Percentiles rank a stretch among this genome's conserved stretches.
phyloP scores from a whole-genome alignment of 2,797 vertebrate species.

The Numenius phaeopus region DNA sequence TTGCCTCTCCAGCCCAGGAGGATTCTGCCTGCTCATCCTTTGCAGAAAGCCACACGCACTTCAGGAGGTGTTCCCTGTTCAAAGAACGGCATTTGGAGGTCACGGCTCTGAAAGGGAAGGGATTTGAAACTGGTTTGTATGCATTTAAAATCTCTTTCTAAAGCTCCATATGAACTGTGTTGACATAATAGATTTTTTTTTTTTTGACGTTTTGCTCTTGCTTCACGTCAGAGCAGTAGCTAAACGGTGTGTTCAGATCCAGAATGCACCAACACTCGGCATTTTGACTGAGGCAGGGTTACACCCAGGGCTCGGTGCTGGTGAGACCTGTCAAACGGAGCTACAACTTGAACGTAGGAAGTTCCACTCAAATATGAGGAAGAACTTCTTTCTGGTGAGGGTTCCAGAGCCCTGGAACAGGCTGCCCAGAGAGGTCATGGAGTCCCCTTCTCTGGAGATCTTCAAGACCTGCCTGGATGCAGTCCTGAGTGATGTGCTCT shows the following conservation, averaged over 20 bases:
- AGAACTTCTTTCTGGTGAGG: too few species aligned
- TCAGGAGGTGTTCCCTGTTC: not conserved
- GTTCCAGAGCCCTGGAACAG: too few species aligned
- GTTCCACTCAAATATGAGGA: too few species aligned
- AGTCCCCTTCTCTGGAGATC: too few species aligned
- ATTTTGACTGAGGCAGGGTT: not conserved
- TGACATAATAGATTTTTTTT: not conserved
- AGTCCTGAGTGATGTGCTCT: too few species aligned
- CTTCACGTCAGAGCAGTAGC: not conserved
- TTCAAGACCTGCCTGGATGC: too few species aligned
- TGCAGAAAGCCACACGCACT: not conserved
- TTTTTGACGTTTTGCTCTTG: not conserved
- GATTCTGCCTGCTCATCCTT: not conserved
- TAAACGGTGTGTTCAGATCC: rapidly evolving
- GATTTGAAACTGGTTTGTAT: not conserved
- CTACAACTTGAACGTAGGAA: not conserved
- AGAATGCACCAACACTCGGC: not conserved
- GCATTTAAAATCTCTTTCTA: not conserved
- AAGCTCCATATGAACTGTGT: not conserved
- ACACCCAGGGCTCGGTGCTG: not conserved
- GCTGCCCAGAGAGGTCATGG: too few species aligned
- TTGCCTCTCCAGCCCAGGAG: not conserved
- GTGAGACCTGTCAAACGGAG: not conserved
- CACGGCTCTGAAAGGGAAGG: not conserved
- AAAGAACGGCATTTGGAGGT: not conserved